A percentile compares a stretch with the other conserved stretches of the same genome.
Evolutionary conservation across 2,113 vertebrate genomes (phyloP).

Genomic region (Megatriorchis doriae): DNA sequence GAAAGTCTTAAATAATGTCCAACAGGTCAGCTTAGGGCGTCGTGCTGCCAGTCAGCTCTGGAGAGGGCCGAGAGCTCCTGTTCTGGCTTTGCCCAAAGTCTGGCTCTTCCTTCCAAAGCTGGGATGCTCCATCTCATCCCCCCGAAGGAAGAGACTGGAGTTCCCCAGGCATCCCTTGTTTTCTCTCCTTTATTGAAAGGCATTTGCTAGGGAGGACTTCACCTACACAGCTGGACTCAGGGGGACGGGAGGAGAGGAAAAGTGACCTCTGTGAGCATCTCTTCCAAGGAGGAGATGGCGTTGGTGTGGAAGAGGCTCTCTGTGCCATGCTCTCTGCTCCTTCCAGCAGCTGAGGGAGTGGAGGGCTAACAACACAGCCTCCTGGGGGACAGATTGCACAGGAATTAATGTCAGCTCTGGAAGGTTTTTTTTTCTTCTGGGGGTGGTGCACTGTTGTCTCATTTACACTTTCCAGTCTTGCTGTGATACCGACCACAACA

Average conservation of each 20-base stretch:
- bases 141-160: rapidly evolving
- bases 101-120: background rate
- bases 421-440: background rate
- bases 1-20: background rate
- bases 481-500: background rate
- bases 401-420: background rate
- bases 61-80: background rate
- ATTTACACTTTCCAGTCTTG: background rate
- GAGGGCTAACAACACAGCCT: background rate
- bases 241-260: background rate
- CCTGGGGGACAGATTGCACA: background rate
- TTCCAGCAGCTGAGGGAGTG: background rate
- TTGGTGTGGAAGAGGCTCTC: background rate
- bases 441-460: background rate
- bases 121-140: background rate
- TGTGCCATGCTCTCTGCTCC: background rate
- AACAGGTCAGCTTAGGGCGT: background rate
- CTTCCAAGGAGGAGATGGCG: background rate
- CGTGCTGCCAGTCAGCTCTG: background rate
- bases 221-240: background rate
- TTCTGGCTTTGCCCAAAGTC: background rate
- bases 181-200: rapidly evolving
- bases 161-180: background rate
- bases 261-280: rapidly evolving
- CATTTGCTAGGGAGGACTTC: background rate